Percentiles rank a stretch among this genome's conserved stretches.
phyloP scores from a whole-genome alignment of 2,113 vertebrate species.

The Galbula dea region DNA sequence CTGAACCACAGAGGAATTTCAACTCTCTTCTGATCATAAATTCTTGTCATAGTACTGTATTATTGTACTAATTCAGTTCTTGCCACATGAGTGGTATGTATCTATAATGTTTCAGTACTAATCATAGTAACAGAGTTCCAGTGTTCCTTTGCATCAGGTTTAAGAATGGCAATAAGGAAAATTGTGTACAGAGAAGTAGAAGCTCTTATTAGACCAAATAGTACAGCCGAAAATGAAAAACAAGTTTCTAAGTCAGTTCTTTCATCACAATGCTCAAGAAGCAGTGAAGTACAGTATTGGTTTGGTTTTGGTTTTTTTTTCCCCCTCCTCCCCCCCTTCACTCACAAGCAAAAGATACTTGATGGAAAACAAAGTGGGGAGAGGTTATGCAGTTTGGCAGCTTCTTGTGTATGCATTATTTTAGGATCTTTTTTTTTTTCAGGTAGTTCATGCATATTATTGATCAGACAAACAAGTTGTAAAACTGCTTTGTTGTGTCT shows the following conservation, averaged over 20 bases:
- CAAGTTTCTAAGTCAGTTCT: constrained; percentile 29
- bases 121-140: not conserved
- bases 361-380: not conserved
- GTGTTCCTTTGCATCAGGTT: not conserved
- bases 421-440: not conserved
- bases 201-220: constrained; percentile 32
- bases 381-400: not conserved
- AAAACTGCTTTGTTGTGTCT: not conserved
- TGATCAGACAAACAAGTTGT: not conserved
- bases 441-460: not conserved
- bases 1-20: not conserved
- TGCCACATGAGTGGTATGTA: not conserved
- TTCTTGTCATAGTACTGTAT: not conserved
- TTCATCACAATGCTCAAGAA: not conserved
- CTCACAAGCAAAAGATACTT: not conserved
- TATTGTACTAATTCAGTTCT: constrained; percentile 24
- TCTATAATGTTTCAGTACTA: not conserved
- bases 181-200: not conserved
- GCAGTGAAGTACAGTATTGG: not conserved
- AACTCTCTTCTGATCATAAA: not conserved
- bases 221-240: constrained; percentile 1
- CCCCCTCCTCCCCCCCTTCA: not conserved
- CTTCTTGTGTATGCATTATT: not conserved
- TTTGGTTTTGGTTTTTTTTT: not conserved
- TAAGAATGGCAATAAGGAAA: not conserved